Conservation (phyloP, 2,797 vertebrate species). For the Falco berigora region DNA sequence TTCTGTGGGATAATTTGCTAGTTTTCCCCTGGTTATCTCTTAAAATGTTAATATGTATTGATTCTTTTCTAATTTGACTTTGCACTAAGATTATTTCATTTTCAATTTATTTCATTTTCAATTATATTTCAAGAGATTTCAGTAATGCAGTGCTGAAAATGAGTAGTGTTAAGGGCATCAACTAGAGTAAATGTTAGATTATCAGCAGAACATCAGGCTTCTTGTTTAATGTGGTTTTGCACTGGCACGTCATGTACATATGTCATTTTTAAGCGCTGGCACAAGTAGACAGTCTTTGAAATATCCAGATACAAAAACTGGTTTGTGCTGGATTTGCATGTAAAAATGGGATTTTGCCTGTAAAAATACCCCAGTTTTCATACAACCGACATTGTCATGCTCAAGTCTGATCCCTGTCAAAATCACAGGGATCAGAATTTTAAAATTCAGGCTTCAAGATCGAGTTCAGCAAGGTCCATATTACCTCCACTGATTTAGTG, state of each 20-base stretch:
- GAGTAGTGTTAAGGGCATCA: background rate
- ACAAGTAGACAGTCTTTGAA: background rate
- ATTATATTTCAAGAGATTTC: background rate
- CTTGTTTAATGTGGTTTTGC: background rate
- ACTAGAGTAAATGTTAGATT: background rate
- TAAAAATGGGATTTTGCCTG: background rate
- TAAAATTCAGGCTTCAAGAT: background rate
- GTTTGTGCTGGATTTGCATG: background rate
- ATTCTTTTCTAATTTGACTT: slow-evolving; percentile 6
- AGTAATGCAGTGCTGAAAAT: background rate
- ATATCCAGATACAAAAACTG: background rate
- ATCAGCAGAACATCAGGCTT: background rate
- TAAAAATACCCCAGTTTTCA: background rate
- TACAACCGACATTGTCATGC: background rate
- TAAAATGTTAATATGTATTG: background rate
- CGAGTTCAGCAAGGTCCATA: background rate
- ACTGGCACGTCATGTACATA: background rate
- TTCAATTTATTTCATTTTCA: background rate
- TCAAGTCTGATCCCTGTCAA: background rate
- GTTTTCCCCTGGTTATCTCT: background rate
- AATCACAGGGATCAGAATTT: background rate
- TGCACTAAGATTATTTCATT: background rate
- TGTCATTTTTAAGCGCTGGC: background rate
- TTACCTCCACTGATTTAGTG: background rate
- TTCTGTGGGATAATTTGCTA: background rate